Evolutionary conservation across 1,140 invertebrate species (phyloP).

Genomic region (Drosophila melanica): DNA sequence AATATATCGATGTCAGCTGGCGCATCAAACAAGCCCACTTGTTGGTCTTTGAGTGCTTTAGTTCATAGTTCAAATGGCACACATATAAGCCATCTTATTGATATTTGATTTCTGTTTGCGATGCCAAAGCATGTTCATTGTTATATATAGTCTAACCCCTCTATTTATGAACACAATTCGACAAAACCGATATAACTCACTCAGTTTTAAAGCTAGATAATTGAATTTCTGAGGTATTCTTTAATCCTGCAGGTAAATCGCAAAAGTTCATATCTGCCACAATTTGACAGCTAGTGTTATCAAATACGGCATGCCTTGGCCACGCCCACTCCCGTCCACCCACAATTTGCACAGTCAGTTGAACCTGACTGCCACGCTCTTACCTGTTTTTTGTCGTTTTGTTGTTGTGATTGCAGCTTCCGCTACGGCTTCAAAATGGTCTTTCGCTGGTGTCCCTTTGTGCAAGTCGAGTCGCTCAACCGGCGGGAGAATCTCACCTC

Average conservation of each 20-base stretch:
- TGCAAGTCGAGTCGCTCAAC: conserved; percentile 88
- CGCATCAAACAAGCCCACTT: background rate
- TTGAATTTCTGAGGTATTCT: too few species aligned
- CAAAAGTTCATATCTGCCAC: background rate
- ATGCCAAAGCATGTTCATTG: too few species aligned
- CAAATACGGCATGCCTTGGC: too few species aligned
- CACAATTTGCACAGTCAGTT: too few species aligned
- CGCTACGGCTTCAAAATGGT: conserved; percentile 94
- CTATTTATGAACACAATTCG: too few species aligned
- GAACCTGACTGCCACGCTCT: background rate
- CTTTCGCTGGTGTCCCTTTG: conserved; percentile 92
- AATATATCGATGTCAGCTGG: background rate
- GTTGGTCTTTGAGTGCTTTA: background rate
- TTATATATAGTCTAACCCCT: too few species aligned
- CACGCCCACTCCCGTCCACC: too few species aligned
- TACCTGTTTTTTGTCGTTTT: conserved; percentile 1
- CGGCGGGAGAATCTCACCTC: conserved; percentile 88
- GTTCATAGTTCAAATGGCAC: too few species aligned
- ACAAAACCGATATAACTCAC: too few species aligned
- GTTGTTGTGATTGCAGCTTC: conserved; percentile 87
- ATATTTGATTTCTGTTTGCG: conserved; percentile 8
- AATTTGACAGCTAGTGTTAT: too few species aligned
- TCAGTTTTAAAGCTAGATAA: too few species aligned
- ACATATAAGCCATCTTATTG: background rate
- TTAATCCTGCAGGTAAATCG: background rate